Percentiles rank a stretch among this genome's conserved stretches.
Evolutionary conservation across 2,888 invertebrate genomes (phyloP).

Genomic region (Drosophila neonasuta): DNA sequence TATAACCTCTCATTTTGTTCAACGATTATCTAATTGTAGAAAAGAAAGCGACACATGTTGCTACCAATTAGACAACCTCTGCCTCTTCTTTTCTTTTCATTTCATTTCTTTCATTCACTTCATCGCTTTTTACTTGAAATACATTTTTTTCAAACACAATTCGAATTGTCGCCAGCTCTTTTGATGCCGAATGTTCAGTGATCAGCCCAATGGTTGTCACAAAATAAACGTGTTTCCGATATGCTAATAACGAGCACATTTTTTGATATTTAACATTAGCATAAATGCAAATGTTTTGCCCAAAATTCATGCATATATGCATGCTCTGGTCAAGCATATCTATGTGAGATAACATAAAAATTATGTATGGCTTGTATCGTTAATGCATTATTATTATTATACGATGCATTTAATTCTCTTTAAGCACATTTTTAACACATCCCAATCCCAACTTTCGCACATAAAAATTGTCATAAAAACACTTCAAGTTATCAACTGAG

Average conservation of each 20-base stretch:
- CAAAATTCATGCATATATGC: background rate
- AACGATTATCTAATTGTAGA: constrained; percentile 67
- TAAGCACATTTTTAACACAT: constrained; percentile 23
- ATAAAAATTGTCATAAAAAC: constrained; percentile 47
- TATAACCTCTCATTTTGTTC: constrained; percentile 54
- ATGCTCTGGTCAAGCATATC: constrained; percentile 1
- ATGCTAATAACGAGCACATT: constrained; percentile 22
- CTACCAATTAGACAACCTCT: constrained; percentile 65
- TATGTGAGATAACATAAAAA: background rate
- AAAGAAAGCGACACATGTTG: constrained; percentile 67
- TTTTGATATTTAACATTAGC: constrained; percentile 10
- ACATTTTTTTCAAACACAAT: constrained; percentile 9
- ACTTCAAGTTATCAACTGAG: constrained; percentile 11
- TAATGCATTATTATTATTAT: constrained; percentile 11
- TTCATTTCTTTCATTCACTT: constrained; percentile 16
- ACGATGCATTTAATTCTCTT: constrained; percentile 22
- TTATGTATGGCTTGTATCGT: constrained; percentile 3
- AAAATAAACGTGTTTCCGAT: constrained; percentile 1
- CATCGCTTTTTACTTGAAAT: constrained; percentile 9
- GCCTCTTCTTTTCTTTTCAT: constrained; percentile 8
- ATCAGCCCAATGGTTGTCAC: constrained; percentile 2
- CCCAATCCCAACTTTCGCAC: constrained; percentile 57
- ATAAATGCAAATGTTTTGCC: constrained; percentile 11
- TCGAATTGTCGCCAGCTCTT: constrained; percentile 22
- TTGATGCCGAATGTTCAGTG: constrained; percentile 28